Base-by-base conservation (phyloP, 2,113 vertebrate species). In the Columba livia region DNA sequence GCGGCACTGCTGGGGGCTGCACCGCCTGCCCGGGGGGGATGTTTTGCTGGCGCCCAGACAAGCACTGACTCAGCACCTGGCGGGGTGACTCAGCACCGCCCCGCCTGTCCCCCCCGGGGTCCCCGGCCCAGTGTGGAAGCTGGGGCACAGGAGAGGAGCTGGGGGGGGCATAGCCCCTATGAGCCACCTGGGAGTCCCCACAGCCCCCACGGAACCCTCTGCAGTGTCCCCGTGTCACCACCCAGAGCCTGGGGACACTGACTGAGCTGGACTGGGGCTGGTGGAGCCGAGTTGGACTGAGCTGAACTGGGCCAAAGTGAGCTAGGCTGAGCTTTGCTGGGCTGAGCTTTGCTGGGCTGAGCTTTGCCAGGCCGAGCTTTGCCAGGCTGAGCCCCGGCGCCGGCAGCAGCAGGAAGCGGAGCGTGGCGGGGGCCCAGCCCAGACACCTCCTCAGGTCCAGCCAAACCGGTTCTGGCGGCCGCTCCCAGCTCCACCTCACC, bases 401-500 rank as follows among this genome's bases (percentile, higher is more conserved):
- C 51, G 29, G 19, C 23, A 15, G 56, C 14, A 80, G 81, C 61
- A 87, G 91, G 86, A 92, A 94, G 56, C 73, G 34, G 67, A 82
- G 88, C 26, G 28, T 25, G 62, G 83, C 18, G 44, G 47, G 4
- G 28, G 62, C 95, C 86, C 89, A 69, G 80, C 95, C 94, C 94
- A 85, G 92, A 88, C 95, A 77, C 92, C 92, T 86, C 90, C 87
- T 89, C 58, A 29, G 62, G 87, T 85, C 94, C 12, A 54, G 94
- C 77, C 92, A 93, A 93, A 95, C 95, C 95, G 64, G 95, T 96
- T 94, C 89, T 85, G 94, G 91, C 71, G 44, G 95, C 95, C 95
- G 92, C 95, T 95, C 95, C 95, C 95, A 90, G 71, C 94, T 95
- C 89, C 95, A 90, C 71, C 94, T 96, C 95, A 92, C 66, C 89